Base-by-base conservation (phyloP, 2,797 vertebrate species). In the Cuculus canorus region DNA sequence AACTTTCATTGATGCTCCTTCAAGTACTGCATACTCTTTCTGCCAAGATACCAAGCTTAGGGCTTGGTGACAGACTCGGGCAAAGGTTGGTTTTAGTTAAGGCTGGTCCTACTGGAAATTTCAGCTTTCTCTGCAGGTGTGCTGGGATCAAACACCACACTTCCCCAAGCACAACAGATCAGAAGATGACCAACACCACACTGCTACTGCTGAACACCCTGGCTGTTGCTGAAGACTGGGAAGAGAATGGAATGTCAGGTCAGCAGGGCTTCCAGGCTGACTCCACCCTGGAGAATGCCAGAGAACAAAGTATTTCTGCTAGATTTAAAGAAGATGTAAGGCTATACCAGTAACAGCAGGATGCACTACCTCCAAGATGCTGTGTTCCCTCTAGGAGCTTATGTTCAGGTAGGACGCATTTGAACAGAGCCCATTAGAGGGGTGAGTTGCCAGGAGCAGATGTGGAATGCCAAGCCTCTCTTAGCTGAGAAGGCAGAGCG, bases 401-500 rank as follows among this genome's bases (percentile, higher is more conserved):
- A 24, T 1, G 0, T 30, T 61, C 53, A 41, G 24, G 39, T 50
- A 48, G 13, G n/a, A 73, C 9, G 13, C 7, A 5, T 35, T 27
- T 77, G 72, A 90, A 45, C 17, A 63, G 22, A 85, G 52, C 8
- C 12, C 25, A 4, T 9, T 1, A 60, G 19, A 64, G 27, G 17
- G 75, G 4, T 3, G 32, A 73, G 64, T 27, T 66, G 60, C 43
- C 33, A 80, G 60, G 16, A 80, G n/a, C 43, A 64, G 27, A 13
- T 25, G 11, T 10, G 15, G 56, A 63, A 82, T 5, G 12, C 90
- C 1, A 7, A 86, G 72, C 2, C 17, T 25, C 18, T 56, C 50
- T 59, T 3, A 61, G 57, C 39, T 0, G 2, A 50, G 21, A 82
- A 17, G 19, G 43, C 3, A 65, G 28, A 78, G 24, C 2, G 3